Conservation (phyloP, 2,113 vertebrate genomes). For the Microcebus tavaratra region DNA sequence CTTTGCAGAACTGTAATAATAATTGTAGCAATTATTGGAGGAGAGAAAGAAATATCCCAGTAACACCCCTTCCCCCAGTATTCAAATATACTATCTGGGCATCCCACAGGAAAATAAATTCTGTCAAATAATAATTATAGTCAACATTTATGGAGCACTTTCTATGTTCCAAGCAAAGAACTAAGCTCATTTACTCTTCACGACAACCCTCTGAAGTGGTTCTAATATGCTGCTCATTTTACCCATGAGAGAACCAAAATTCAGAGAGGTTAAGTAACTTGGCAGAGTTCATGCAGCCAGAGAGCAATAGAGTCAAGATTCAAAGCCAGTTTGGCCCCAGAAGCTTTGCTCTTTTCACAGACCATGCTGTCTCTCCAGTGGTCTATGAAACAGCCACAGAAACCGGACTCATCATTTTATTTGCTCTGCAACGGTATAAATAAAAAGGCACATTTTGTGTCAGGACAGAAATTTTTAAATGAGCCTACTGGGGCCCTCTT, state of each 20-base stretch:
- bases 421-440: constrained; percentile 47
- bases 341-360: neutral
- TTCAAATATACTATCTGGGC: constrained; percentile 17
- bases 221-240: constrained; percentile 52
- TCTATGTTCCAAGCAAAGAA: constrained; percentile 23
- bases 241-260: constrained; percentile 21
- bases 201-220: constrained; percentile 8
- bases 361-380: neutral
- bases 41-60: neutral
- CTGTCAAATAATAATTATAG: constrained; percentile 11
- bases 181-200: constrained; percentile 25
- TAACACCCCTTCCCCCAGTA: neutral
- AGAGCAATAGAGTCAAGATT: neutral
- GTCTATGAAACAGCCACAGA: constrained; percentile 45
- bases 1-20: neutral
- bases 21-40: neutral
- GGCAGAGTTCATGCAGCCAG: constrained; percentile 7
- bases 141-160: constrained; percentile 31
- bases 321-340: constrained; percentile 8
- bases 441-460: constrained; percentile 42
- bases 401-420: constrained; percentile 39
- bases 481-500: constrained; percentile 46
- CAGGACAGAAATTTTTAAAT: constrained; percentile 22
- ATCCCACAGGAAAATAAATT: constrained; percentile 58
- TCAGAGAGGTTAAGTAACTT: constrained; percentile 57